Conservation (phyloP, 2,113 vertebrate species). For the Donacobius atricapilla region DNA sequence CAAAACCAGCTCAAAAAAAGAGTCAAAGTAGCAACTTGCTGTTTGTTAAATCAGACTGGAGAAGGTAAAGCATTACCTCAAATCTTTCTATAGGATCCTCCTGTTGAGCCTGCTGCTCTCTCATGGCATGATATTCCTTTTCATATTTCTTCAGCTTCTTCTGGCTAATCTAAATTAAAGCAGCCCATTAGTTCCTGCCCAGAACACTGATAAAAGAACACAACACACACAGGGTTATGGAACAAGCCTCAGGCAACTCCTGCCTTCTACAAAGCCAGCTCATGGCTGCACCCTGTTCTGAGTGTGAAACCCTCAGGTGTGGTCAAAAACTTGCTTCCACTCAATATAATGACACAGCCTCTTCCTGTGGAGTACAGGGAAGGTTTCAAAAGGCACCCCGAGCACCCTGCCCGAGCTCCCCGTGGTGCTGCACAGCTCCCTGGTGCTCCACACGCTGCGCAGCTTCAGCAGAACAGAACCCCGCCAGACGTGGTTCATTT, state of each 20-base stretch:
- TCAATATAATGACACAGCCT: background rate
- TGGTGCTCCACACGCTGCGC: background rate
- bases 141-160: constrained; percentile 98
- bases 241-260: background rate
- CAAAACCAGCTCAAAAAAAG: background rate
- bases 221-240: background rate
- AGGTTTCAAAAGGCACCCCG: background rate
- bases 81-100: constrained; percentile 96
- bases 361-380: background rate
- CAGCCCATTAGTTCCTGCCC: constrained; percentile 39
- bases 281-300: background rate
- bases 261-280: background rate
- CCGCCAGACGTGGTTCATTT: background rate
- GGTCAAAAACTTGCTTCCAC: background rate
- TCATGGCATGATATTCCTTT: constrained; percentile 93
- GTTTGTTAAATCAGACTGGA: background rate
- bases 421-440: background rate
- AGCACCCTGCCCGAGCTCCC: background rate
- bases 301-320: background rate
- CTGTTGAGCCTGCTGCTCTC: constrained; percentile 96
- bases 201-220: background rate
- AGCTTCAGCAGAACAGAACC: background rate
- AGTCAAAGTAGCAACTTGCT: background rate
- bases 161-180: constrained; percentile 88
- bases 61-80: constrained; percentile 77